A percentile compares a stretch with the other conserved stretches of the same genome.
These are phyloP conservation scores for Acanthosepion lycidas DNA, from an alignment of 2,888 invertebrate species.

Conservation along the genomic window DNA sequence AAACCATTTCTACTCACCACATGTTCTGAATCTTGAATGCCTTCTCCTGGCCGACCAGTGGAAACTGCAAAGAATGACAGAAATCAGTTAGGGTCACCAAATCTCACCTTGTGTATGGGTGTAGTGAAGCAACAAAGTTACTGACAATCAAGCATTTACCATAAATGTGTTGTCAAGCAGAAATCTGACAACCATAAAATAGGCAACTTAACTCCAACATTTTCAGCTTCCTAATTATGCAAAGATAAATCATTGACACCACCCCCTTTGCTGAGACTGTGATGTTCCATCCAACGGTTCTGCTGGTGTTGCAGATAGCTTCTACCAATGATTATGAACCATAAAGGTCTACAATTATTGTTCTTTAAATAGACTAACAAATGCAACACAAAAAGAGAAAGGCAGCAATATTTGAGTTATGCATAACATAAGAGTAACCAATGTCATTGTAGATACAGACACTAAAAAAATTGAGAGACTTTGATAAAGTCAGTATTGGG, in stretches of 20 bases:
- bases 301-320: too few species aligned
- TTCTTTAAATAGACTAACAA: too few species aligned
- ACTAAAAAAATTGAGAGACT: too few species aligned
- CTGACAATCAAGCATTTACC: background rate
- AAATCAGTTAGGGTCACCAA: background rate
- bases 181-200: background rate
- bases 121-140: background rate
- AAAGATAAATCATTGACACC: background rate
- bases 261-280: too few species aligned
- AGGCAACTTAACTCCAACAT: background rate
- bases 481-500: too few species aligned
- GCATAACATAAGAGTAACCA: background rate
- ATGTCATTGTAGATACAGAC: too few species aligned
- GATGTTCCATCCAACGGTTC: background rate
- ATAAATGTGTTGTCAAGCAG: background rate
- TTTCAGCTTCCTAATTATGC: background rate
- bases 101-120: background rate
- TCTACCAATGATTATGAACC: too few species aligned
- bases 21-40: constrained; percentile 58
- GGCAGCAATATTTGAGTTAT: background rate
- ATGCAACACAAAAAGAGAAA: background rate
- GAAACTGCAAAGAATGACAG: constrained; percentile 55
- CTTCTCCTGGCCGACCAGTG: constrained; percentile 56
- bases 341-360: too few species aligned
- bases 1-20: constrained; percentile 53